Evolutionary conservation across 2,888 invertebrate species (phyloP), one percentile per base, ranked within the genome.

Genomic region (Lamellibrachia columna): DNA sequence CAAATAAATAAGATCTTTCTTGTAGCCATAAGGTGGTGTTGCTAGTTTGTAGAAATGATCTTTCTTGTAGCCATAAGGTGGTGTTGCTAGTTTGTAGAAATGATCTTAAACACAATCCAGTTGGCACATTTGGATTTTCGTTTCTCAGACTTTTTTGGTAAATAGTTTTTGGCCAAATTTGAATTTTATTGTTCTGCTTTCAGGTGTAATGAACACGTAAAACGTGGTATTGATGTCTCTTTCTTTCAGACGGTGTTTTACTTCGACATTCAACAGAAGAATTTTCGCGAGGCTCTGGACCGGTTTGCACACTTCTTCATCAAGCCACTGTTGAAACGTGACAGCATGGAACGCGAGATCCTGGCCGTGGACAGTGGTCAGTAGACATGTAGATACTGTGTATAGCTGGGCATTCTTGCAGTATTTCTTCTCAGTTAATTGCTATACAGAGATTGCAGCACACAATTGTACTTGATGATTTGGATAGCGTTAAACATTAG

Each of bases 241-340:
- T 92, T 9, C 9, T 93, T 95, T 90, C 95, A 96, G 95, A 99
- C 99, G 0, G 97, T 98, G 0, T 99, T 98, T 97, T 98, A 98
- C 96, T 98, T 99, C 96, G 98, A 98, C 96, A 98, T 98, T 94
- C 98, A 98, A 93, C 98, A 98, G 96, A 98, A 98, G 95, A 97
- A 98, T 96, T 97, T 99, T 53, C 97, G 97, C 0, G 97, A 97
- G 92, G 98, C 98, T 0, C 97, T 99, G 96, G 98, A 99, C 96
- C 98, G 97, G 97, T 98, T 99, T 97, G 98, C 98, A 91, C 98
- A 98, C 95, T 98, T 99, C 97, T 98, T 99, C 96, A 98, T 98
- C 93, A 97, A 97, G 90, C 99, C 99, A 0, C 97, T 99, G 90
- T 98, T 99, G 98, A 97, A 97, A 95, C 97, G 98, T 95, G 98